These are phyloP conservation scores for Bombus waltoni DNA, from an alignment of 1,140 invertebrate genomes.

Conservation along the genomic window DNA sequence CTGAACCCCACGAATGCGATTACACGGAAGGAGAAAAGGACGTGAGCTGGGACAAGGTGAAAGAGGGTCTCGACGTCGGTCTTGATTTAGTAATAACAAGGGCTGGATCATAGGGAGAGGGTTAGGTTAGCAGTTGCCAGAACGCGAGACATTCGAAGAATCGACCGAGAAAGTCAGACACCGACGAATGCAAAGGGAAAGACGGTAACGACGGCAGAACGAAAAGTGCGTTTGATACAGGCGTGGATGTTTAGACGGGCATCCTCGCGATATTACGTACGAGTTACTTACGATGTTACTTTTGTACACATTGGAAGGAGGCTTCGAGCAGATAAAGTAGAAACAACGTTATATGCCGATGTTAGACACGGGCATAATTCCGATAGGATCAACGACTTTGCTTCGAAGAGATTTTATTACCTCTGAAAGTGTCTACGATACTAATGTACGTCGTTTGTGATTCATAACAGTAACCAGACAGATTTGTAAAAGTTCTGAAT, in stretches of 20 bases:
- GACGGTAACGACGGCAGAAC: neutral
- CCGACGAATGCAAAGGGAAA: neutral
- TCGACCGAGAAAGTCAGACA: neutral
- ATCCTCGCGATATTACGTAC: neutral
- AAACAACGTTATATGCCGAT: neutral
- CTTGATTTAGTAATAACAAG: constrained; percentile 71
- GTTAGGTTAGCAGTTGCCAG: neutral
- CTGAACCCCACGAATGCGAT: constrained; percentile 63
- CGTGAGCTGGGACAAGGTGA: constrained; percentile 24
- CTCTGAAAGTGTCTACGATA: no score
- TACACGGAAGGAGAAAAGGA: constrained; percentile 54
- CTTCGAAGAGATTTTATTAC: no score
- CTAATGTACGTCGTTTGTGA: no score
- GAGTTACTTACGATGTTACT: no score
- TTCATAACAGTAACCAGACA: no score
- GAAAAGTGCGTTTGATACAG: no score
- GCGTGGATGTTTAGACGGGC: neutral
- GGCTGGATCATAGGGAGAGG: constrained; percentile 15
- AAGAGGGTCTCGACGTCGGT: constrained; percentile 37
- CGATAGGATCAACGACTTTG: no score
- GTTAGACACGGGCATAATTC: no score
- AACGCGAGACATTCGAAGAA: constrained; percentile 43
- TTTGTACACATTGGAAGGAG: neutral
- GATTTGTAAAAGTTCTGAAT: no score
- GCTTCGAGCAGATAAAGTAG: neutral